Conservation (phyloP, 2,113 vertebrate genomes). For the Poeciliopsis retropinna region DNA sequence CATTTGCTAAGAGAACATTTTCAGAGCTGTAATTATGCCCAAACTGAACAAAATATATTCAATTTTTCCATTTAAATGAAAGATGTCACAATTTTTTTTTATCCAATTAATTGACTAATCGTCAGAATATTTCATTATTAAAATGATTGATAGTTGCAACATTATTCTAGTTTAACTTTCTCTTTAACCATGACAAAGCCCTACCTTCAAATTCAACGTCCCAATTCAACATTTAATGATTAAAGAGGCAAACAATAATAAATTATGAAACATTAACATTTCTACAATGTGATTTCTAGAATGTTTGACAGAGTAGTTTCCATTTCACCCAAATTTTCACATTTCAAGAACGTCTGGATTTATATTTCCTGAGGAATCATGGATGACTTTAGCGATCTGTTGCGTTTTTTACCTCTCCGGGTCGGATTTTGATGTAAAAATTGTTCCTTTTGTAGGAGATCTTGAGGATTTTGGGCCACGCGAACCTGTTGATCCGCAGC, state of each 20-base stretch:
- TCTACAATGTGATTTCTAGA: too few species aligned
- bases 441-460: constrained; percentile 99
- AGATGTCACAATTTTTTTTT: too few species aligned
- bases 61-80: too few species aligned
- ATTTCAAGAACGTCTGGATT: too few species aligned
- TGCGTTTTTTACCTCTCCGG: constrained; percentile 88
- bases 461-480: constrained; percentile 98
- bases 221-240: neutral
- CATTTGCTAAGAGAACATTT: too few species aligned
- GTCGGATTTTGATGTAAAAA: constrained; percentile 98
- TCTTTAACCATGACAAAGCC: neutral
- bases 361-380: neutral
- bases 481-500: constrained; percentile 95
- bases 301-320: neutral
- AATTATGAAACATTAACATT: neutral
- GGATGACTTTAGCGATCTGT: neutral
- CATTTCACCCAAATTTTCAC: too few species aligned
- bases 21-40: too few species aligned
- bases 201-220: neutral
- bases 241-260: neutral
- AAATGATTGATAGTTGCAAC: too few species aligned
- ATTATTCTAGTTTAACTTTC: neutral
- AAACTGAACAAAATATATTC: too few species aligned
- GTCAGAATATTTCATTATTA: too few species aligned
- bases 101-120: too few species aligned